Evolutionary conservation across 2,888 invertebrate species (phyloP).

Genomic region (Listrodromus nycthemerus): DNA sequence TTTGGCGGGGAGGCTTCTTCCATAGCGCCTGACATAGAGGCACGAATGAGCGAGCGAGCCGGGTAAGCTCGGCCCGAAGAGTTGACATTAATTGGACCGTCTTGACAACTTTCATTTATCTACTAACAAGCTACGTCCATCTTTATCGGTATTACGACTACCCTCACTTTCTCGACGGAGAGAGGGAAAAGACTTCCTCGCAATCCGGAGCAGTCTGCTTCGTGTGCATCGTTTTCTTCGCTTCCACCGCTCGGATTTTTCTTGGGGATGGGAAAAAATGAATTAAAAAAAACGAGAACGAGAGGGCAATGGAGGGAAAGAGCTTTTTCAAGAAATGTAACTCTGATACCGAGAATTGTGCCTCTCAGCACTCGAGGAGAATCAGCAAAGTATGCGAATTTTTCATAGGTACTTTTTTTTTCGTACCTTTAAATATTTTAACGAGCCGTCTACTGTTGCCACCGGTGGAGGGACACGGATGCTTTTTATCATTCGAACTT

Average conservation of each 20-base stretch:
- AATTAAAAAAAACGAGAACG: neutral
- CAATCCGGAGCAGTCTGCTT: constrained; percentile 60
- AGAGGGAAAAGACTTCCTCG: constrained; percentile 25
- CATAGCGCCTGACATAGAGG: constrained; percentile 18
- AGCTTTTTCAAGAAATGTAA: constrained; percentile 46
- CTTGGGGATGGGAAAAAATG: constrained; percentile 12
- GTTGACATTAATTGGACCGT: constrained; percentile 84
- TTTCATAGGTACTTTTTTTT: constrained; percentile 21
- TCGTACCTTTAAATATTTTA: constrained; percentile 18
- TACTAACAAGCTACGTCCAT: constrained; percentile 83
- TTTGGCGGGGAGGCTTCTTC: constrained; percentile 66
- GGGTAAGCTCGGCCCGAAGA: constrained; percentile 81
- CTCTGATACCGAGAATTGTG: constrained; percentile 18
- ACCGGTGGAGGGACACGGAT: neutral
- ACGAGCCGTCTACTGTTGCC: constrained; percentile 14
- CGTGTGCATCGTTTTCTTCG: constrained; percentile 63
- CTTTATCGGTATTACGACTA: constrained; percentile 77
- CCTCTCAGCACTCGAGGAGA: neutral
- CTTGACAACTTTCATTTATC: constrained; percentile 84
- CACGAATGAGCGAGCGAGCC: constrained; percentile 72
- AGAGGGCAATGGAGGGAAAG: constrained; percentile 4
- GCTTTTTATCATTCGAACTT: neutral
- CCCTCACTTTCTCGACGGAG: constrained; percentile 46
- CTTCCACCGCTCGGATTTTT: constrained; percentile 22
- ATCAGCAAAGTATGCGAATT: constrained; percentile 4